Base-by-base conservation (phyloP, 1,140 invertebrate genomes). In the Pteromalus puparum region DNA sequence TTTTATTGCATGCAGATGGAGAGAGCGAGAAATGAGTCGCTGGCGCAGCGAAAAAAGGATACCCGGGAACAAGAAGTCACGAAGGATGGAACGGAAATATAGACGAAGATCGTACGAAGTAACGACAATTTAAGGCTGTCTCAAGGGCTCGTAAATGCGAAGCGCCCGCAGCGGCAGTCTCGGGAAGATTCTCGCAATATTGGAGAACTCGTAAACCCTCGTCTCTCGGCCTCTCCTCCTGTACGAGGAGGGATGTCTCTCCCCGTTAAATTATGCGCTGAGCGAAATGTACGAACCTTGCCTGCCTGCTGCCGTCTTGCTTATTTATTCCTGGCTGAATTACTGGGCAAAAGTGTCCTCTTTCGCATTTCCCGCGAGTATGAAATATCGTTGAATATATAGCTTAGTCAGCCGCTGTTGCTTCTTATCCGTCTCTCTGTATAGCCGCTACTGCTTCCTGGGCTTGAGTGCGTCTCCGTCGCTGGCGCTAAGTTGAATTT, bases 121-220 rank as follows among this genome's bases (percentile, higher is more conserved):
- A 84, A 88, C 86, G 77, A 86, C 81, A 76, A 90, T 89, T 90
- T 88, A 87, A 88, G 83, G 78, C 81, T 72, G 87, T 88, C 87
- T 89, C 82, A 84, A 87, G 83, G 80, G 83, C 86, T 90, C 89
- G 85, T 90, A 89, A 90, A 89, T 76, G 85, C 84, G 77, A 77
- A 74, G 30, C 74, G 76, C 77, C 28, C 84, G 85, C 81, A 86
- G 86, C 86, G 83, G 85, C 82, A 72, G 65, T 86, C 53, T 84
- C 42, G 70, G 65, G 78, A 85, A 86, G 86, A 88, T 88, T 89
- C 87, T 88, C 83, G 86, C 87, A 88, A 90, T 90, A 91, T 90
- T 85, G 86, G 83, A 87, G 83, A 86, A 87, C 86, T 87, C 87
- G 87, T 90, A 90, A 90, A 90, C 83, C 82, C 74, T 78, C 61